A percentile compares a stretch with the other conserved stretches of the same genome.
Evolutionary conservation across 2,113 vertebrate species (phyloP).

Genomic region (Megaceryle maxima): DNA sequence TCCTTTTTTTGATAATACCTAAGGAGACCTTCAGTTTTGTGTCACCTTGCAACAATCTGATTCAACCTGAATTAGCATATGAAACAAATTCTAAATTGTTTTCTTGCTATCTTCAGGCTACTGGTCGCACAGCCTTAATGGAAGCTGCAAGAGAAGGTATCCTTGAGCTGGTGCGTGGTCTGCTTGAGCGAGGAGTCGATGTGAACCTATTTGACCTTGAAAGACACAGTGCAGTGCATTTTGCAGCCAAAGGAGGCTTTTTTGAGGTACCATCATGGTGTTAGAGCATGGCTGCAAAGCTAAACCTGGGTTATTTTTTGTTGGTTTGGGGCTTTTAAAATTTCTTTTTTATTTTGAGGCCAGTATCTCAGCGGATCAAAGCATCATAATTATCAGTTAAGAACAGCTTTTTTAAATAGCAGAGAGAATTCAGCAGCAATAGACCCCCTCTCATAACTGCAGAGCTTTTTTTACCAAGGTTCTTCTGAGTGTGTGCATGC

Average conservation of each 20-base stretch:
- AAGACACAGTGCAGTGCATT: conserved; percentile 82
- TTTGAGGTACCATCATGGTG: conserved; percentile 79
- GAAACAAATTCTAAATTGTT: neutral
- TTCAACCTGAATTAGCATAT: neutral
- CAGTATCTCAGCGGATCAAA: neutral
- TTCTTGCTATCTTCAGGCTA: conserved; percentile 73
- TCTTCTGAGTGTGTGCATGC: neutral
- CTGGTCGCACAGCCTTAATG: conserved; percentile 89
- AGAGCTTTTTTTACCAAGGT: neutral
- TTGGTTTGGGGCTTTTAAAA: neutral
- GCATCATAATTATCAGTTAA: neutral
- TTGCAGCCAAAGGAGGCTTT: conserved; percentile 89
- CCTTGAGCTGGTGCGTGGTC: conserved; percentile 76
- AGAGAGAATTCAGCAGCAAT: neutral
- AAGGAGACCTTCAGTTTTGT: neutral
- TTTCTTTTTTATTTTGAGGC: neutral
- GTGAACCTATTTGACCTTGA: conserved; percentile 81
- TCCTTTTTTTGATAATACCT: neutral
- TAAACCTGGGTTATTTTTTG: neutral
- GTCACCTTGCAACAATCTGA: neutral
- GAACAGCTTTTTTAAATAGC: neutral
- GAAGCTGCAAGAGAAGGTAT: conserved; percentile 82
- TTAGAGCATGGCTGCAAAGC: neutral
- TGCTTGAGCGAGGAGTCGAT: conserved; percentile 83
- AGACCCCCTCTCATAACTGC: neutral